These are phyloP conservation scores for Onychostoma macrolepis DNA, from an alignment of 2,113 vertebrate genomes.

Conservation along the genomic window DNA sequence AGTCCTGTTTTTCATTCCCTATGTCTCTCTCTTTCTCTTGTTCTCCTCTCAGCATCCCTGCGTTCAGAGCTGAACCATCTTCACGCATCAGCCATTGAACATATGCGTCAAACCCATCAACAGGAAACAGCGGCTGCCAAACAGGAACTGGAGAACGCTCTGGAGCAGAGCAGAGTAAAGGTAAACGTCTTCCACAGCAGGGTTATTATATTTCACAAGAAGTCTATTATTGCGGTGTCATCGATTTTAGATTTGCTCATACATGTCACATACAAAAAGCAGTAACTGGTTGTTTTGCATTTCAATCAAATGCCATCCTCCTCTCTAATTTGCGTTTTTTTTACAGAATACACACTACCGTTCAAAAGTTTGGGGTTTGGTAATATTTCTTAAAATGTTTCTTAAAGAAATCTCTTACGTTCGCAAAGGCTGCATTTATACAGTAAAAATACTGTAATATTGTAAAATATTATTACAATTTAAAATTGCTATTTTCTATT, in stretches of 20 bases:
- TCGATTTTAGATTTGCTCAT: neutral
- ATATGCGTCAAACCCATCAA: conserved; percentile 90
- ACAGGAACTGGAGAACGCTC: conserved; percentile 87
- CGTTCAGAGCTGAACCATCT: conserved; percentile 96
- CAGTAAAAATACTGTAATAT: neutral
- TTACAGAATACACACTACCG: neutral
- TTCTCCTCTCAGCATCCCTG: conserved; percentile 82
- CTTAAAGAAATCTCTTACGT: neutral
- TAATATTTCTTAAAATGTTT: neutral
- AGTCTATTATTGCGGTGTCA: neutral
- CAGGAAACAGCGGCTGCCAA: conserved; percentile 87
- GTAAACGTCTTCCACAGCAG: neutral
- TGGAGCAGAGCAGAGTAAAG: conserved; percentile 88
- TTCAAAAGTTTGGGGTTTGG: neutral
- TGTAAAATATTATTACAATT: neutral
- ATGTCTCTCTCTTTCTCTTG: conserved; percentile 52
- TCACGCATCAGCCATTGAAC: conserved; percentile 92
- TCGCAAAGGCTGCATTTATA: neutral
- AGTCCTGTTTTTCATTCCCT: conserved; percentile 8
- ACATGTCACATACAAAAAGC: neutral
- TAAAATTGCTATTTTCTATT: neutral
- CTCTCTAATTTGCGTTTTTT: neutral
- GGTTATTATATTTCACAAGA: neutral
- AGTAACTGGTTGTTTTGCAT: neutral
- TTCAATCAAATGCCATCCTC: neutral